Evolutionary conservation across 2,888 invertebrate genomes (phyloP).

Genomic region (Agrotis clavis): DNA sequence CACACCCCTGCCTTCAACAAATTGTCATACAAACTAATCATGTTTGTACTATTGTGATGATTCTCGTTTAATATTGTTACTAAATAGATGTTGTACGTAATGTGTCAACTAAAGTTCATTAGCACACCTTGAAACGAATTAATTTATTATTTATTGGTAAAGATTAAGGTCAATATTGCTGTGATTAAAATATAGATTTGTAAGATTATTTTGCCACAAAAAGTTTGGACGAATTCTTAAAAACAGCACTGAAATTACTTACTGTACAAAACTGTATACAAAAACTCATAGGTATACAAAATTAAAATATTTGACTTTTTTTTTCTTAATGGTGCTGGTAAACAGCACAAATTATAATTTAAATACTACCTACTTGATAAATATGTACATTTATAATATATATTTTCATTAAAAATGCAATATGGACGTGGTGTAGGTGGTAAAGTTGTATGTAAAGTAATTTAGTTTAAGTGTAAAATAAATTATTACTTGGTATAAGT

Average conservation of each 20-base stretch:
- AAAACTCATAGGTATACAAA: constrained; percentile 44
- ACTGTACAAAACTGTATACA: constrained; percentile 71
- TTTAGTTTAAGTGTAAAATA: constrained; percentile 88
- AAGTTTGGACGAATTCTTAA: constrained; percentile 45
- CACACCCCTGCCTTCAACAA: constrained; percentile 81
- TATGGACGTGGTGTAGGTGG: constrained; percentile 83
- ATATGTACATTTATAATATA: constrained; percentile 78
- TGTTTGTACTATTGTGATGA: constrained; percentile 80
- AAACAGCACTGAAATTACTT: constrained; percentile 53
- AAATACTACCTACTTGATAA: constrained; percentile 62
- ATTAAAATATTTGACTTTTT: constrained; percentile 45
- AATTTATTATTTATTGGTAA: constrained; percentile 85
- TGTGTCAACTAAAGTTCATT: constrained; percentile 69
- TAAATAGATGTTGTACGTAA: constrained; percentile 82
- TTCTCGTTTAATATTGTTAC: constrained; percentile 80
- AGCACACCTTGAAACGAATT: constrained; percentile 82
- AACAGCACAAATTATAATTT: constrained; percentile 75
- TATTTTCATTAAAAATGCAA: constrained; percentile 87
- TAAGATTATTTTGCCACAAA: constrained; percentile 76
- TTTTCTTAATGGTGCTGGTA: constrained; percentile 69
- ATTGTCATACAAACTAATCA: constrained; percentile 84
- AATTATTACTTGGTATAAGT: constrained; percentile 89
- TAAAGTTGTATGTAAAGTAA: constrained; percentile 82
- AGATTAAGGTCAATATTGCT: constrained; percentile 79
- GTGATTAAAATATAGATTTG: constrained; percentile 86